phyloP scores from a whole-genome alignment of 2,113 vertebrate genomes.

The Dasypus novemcinctus region DNA sequence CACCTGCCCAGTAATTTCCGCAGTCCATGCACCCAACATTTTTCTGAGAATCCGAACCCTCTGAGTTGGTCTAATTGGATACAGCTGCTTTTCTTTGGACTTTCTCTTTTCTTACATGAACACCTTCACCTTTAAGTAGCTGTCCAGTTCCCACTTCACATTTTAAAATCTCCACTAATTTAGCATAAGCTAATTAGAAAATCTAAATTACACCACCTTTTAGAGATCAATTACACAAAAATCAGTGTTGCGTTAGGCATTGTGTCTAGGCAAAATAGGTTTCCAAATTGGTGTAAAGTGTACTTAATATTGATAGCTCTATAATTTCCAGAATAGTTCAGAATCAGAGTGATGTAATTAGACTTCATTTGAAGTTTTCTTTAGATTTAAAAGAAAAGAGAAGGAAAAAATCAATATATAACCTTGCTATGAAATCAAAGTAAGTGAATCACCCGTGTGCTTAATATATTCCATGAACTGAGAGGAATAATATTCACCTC shows the following conservation, averaged over 20 bases:
- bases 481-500: not conserved
- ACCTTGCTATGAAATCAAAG: slow-evolving; percentile 70
- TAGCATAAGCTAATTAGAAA: slow-evolving; percentile 79
- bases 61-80: slow-evolving; percentile 48
- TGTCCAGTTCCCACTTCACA: slow-evolving; percentile 49
- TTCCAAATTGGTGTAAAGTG: slow-evolving; percentile 80
- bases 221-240: slow-evolving; percentile 78
- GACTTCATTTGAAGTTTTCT: slow-evolving; percentile 79
- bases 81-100: slow-evolving; percentile 51
- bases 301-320: slow-evolving; percentile 83
- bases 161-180: slow-evolving; percentile 72
- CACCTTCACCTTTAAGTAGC: slow-evolving; percentile 66
- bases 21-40: not conserved
- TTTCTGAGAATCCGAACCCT: slow-evolving; percentile 63
- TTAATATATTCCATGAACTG: slow-evolving; percentile 71
- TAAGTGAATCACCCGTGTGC: slow-evolving; percentile 59
- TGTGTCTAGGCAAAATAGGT: slow-evolving; percentile 72
- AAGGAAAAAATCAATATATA: slow-evolving; percentile 75
- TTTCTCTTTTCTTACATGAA: slow-evolving; percentile 27
- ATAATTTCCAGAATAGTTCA: slow-evolving; percentile 81
- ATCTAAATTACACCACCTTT: slow-evolving; percentile 76
- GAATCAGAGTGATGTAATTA: slow-evolving; percentile 79
- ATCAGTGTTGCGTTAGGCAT: slow-evolving; percentile 64
- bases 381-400: slow-evolving; percentile 74
- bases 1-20: slow-evolving; percentile 47